Evolutionary conservation across 1,140 invertebrate species (phyloP).

Genomic region (Charaxes varanes): DNA sequence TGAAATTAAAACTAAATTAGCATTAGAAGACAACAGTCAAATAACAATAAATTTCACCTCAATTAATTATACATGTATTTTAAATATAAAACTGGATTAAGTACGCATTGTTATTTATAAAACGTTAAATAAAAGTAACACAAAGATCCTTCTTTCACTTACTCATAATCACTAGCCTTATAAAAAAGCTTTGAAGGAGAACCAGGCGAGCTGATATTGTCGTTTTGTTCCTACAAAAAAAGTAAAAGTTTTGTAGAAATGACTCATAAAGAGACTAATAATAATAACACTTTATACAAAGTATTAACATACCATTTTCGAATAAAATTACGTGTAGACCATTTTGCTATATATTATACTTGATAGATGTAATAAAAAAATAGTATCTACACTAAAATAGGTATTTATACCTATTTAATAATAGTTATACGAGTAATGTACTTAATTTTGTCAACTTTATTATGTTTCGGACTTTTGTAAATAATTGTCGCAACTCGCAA

Average conservation of each 20-base stretch:
- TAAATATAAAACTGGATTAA: background rate
- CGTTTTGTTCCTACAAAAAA: slow-evolving; percentile 34
- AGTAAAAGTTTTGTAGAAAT: slow-evolving; percentile 10
- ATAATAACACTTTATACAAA: background rate
- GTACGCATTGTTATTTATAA: background rate
- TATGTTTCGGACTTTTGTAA: no score
- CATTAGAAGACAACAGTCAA: no score
- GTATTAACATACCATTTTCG: slow-evolving; percentile 12
- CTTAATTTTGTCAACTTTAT: no score
- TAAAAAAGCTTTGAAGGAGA: slow-evolving; percentile 30
- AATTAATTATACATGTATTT: background rate
- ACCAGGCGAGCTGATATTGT: slow-evolving; percentile 27
- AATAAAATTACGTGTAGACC: background rate
- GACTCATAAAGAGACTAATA: slow-evolving; percentile 7
- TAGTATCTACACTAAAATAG: no score
- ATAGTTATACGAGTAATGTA: no score
- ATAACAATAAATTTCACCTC: no score
- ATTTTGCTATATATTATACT: slow-evolving; percentile 10
- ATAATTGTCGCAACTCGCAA: no score
- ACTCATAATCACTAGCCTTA: slow-evolving; percentile 48
- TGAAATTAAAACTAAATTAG: no score
- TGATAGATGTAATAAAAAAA: no score
- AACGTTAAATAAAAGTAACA: slow-evolving; percentile 29
- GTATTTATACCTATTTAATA: no score
- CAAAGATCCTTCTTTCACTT: slow-evolving; percentile 29